A percentile compares a stretch with the other conserved stretches of the same genome.
Conservation (phyloP, 2,113 vertebrate genomes). For the Gadus macrocephalus region DNA sequence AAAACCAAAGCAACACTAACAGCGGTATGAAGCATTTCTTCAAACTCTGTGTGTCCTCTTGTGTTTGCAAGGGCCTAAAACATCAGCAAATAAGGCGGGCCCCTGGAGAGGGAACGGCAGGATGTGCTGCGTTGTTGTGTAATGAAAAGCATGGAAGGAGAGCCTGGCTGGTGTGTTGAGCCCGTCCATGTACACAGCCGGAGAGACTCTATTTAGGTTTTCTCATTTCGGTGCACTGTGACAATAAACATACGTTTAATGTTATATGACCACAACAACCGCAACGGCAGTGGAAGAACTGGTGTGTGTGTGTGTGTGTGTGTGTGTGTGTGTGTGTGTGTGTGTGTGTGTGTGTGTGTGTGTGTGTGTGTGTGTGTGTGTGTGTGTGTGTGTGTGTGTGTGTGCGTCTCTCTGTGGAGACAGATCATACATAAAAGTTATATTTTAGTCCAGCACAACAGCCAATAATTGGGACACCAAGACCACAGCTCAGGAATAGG, state of each 20-base stretch:
- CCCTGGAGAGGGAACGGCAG: too few species aligned
- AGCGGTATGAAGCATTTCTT: not conserved
- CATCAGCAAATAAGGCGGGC: not conserved
- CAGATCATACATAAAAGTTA: not conserved
- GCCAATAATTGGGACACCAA: too few species aligned
- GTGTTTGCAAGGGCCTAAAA: constrained; percentile 5
- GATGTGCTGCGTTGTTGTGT: constrained; percentile 1
- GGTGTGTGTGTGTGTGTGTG: not conserved
- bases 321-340: not conserved
- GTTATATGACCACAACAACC: constrained; percentile 14
- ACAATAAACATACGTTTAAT: constrained; percentile 26
- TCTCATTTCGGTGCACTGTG: not conserved
- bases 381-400: not conserved
- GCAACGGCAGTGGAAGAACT: constrained; percentile 20
- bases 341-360: not conserved
- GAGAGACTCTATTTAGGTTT: constrained; percentile 17
- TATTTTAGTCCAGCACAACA: too few species aligned
- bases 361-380: not conserved
- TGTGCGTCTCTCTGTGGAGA: not conserved
- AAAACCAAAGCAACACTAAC: not conserved
- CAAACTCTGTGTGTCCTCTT: not conserved
- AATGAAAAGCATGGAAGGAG: constrained; percentile 4
- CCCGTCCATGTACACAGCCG: constrained; percentile 1
- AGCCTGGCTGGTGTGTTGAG: not conserved
- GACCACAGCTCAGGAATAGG: too few species aligned